These are phyloP conservation scores for Enteromius trimaculatus DNA, from an alignment of 2,797 vertebrate genomes.

Conservation along the genomic window DNA sequence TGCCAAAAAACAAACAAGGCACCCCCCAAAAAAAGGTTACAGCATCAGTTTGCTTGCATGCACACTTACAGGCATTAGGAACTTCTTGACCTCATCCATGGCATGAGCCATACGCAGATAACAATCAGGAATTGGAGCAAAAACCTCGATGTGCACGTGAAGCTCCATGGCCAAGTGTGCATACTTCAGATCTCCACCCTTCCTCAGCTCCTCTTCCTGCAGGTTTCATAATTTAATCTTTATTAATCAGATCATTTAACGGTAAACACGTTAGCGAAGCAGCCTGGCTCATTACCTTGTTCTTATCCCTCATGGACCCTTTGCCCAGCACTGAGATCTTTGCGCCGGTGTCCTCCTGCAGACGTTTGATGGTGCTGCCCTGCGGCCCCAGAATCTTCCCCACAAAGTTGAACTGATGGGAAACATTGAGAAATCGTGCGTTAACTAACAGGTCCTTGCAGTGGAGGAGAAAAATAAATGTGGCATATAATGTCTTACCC, in stretches of 20 bases:
- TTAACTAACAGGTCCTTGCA: background rate
- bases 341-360: conserved; percentile 96
- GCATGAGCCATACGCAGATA: conserved; percentile 97
- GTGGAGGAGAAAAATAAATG: background rate
- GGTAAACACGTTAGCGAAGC: rapidly evolving
- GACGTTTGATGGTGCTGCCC: conserved; percentile 97
- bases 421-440: background rate
- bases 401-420: conserved; percentile 92
- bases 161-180: conserved; percentile 94
- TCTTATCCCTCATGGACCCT: conserved; percentile 98
- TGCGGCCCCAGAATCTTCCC: conserved; percentile 97
- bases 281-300: conserved; percentile 79
- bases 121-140: conserved; percentile 92
- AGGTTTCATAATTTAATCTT: background rate
- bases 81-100: conserved; percentile 98
- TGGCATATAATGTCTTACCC: conserved; percentile 75
- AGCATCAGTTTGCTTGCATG: background rate
- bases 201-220: conserved; percentile 94
- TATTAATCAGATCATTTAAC: background rate
- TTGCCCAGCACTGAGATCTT: conserved; percentile 98
- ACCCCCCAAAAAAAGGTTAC: no score
- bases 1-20: no score
- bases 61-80: conserved; percentile 90
- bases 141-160: conserved; percentile 96
- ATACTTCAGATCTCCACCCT: conserved; percentile 94